Evolutionary conservation across 2,888 invertebrate genomes (phyloP), one percentile per base, ranked within the genome.

Genomic region (Smittia aterrima): DNA sequence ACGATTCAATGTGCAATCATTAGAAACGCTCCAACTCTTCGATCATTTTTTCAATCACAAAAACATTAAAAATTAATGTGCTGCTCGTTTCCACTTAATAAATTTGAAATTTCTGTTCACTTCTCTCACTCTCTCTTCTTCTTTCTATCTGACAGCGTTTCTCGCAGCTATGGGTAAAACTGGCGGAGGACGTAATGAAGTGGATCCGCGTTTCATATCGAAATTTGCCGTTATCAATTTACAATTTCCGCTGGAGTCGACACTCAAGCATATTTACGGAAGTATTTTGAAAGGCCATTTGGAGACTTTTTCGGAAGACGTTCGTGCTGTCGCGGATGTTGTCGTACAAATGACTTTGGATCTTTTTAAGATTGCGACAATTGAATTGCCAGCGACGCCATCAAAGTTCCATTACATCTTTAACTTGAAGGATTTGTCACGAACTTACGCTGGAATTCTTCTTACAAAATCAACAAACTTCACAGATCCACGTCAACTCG

Each of bases 391-490:
- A 0, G 95, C 96, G 1, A 96, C 95, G 0, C 96, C 96, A 0
- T 90, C 92, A 3, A 95, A 94, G 82, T 96, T 96, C 84, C 96
- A 96, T 84, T 96, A 96, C 83, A 92, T 95, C 77, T 96, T 96
- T 85, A 96, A 96, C 83, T 87, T 96, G 82, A 88, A 95, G 64
- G 96, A 96, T 84, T 83, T 96, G 77, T 95, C 95, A 0, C 87
- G 95, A 75, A 89, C 96, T 76, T 90, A 89, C 77, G 90, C 90
- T 13, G 96, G 96, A 0, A 81, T 96, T 80, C 88, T 92, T 74
- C 88, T 92, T 76, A 92, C 92, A 9, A 87, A 89, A 53, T 89
- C 92, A 0, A 87, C 86, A 76, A 87, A 87, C 79, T 93, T 92
- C 82, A 86, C 86, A 70, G 87, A 86, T 74, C 83, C 86, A 20